Conservation (phyloP, 1,140 invertebrate genomes). For the Cheumatopsyche charites region DNA sequence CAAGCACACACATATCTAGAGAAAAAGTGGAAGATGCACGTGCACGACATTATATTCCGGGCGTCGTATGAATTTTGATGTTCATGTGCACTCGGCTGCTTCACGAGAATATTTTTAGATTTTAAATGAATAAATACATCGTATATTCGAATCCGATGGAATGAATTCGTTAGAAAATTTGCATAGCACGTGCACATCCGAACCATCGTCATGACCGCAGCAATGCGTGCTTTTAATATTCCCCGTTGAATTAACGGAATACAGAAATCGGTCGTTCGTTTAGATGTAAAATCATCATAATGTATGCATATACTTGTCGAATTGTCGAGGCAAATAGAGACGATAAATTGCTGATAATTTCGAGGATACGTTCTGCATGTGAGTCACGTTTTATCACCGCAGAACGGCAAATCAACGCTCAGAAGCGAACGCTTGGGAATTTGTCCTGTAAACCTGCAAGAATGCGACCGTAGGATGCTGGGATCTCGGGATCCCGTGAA, state of each 20-base stretch:
- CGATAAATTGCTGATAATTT: neutral
- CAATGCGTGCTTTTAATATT: too few relatives aligned
- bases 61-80: conserved; percentile 22
- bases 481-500: conserved; percentile 2
- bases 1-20: neutral
- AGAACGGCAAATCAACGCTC: conserved; percentile 14
- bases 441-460: neutral
- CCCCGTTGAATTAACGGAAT: too few relatives aligned
- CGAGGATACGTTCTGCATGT: neutral
- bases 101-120: neutral
- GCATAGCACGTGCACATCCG: too few relatives aligned
- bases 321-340: too few relatives aligned
- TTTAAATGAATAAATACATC: neutral
- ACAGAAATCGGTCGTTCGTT: too few relatives aligned
- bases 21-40: neutral
- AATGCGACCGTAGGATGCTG: neutral
- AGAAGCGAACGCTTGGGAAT: neutral
- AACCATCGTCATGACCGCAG: too few relatives aligned
- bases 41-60: conserved; percentile 15
- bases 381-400: neutral
- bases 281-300: too few relatives aligned
- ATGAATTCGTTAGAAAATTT: too few relatives aligned
- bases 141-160: neutral
- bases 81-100: neutral
- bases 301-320: neutral